phyloP scores from a whole-genome alignment of 2,888 invertebrate genomes.

The Oscheius sp. region DNA sequence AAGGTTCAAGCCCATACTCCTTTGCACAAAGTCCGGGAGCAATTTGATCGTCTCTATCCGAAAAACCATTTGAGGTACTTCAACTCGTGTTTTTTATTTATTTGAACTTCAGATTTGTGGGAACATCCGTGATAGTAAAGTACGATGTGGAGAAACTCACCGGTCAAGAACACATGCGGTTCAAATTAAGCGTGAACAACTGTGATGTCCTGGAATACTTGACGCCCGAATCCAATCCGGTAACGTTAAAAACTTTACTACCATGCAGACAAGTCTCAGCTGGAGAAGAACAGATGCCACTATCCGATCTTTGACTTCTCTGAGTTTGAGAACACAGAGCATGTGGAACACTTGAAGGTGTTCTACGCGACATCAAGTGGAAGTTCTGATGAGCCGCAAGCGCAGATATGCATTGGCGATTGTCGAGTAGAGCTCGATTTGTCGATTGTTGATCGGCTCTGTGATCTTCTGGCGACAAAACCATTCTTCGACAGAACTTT shows the following conservation, averaged over 20 bases:
- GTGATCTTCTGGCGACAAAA: slow-evolving; percentile 44
- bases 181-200: slow-evolving; percentile 41
- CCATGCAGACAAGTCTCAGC: slow-evolving; percentile 7
- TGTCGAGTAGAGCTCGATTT: slow-evolving; percentile 65
- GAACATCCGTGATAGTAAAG: slow-evolving; percentile 42
- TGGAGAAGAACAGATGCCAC: slow-evolving; percentile 1
- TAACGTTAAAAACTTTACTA: slow-evolving; percentile 15
- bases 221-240: slow-evolving; percentile 45
- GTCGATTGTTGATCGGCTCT: slow-evolving; percentile 63
- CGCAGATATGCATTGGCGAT: slow-evolving; percentile 45
- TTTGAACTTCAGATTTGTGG: slow-evolving; percentile 44
- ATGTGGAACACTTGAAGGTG: slow-evolving; percentile 47
- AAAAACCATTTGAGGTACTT: slow-evolving; percentile 53
- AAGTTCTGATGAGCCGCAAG: slow-evolving; percentile 31
- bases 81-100: neutral
- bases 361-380: slow-evolving; percentile 34
- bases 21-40: slow-evolving; percentile 37
- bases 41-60: slow-evolving; percentile 42
- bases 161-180: slow-evolving; percentile 9
- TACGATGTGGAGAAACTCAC: slow-evolving; percentile 43
- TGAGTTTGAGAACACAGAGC: slow-evolving; percentile 45
- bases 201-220: slow-evolving; percentile 55
- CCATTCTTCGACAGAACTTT: slow-evolving; percentile 50
- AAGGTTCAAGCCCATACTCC: slow-evolving; percentile 40
- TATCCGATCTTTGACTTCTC: slow-evolving; percentile 48